These are phyloP conservation scores for Euplexia lucipara DNA, from an alignment of 2,888 invertebrate species.

Conservation along the genomic window DNA sequence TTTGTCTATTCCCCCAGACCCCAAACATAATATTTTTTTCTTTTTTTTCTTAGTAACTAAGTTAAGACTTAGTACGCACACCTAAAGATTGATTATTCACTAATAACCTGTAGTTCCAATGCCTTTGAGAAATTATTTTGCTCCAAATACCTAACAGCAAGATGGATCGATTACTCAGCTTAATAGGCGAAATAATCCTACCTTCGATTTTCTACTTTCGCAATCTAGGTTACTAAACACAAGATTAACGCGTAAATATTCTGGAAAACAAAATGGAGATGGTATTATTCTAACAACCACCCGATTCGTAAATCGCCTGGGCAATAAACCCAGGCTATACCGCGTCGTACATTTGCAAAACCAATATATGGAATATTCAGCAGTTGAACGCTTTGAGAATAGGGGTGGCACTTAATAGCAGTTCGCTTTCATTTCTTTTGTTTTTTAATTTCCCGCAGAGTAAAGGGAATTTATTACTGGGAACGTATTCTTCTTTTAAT, in stretches of 20 bases:
- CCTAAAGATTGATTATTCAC: constrained; percentile 19
- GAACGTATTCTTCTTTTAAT: constrained; percentile 9
- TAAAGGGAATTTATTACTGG: constrained; percentile 16
- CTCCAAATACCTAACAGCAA: constrained; percentile 13
- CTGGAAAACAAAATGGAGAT: constrained; percentile 38
- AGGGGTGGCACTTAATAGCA: constrained; percentile 42
- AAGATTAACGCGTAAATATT: constrained; percentile 29
- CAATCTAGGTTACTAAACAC: background rate
- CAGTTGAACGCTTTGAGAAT: constrained; percentile 39
- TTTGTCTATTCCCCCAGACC: too few species aligned
- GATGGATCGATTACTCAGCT: constrained; percentile 18
- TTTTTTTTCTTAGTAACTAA: too few species aligned
- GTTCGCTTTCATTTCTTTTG: constrained; percentile 17
- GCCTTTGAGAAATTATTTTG: constrained; percentile 4
- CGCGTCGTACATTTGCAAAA: constrained; percentile 61
- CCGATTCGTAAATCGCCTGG: constrained; percentile 50
- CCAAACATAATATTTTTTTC: too few species aligned
- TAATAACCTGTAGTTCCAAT: background rate
- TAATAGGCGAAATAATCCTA: constrained; percentile 5
- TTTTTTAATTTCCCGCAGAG: constrained; percentile 2
- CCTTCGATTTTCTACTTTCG: background rate
- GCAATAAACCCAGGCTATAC: constrained; percentile 53
- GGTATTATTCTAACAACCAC: constrained; percentile 57
- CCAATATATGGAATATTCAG: constrained; percentile 64
- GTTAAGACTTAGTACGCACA: constrained; percentile 1